Evolutionary conservation across 35 echinoderm and acorn worm species (phyloP).

Genomic region (Eucidaris tribuloides): DNA sequence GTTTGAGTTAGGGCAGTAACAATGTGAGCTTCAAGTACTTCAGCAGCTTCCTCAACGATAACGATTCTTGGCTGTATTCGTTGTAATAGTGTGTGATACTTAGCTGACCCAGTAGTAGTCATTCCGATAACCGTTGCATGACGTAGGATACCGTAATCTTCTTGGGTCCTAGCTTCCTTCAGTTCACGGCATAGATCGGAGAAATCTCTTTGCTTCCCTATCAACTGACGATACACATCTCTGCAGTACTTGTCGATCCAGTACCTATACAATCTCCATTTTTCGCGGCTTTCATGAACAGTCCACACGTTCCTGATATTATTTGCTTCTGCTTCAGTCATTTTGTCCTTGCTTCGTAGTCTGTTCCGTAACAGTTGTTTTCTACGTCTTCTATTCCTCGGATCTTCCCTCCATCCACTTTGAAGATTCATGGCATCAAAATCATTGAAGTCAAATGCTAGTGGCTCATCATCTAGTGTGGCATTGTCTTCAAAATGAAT

Average conservation of each 20-base stretch:
- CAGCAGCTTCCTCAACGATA: conserved; percentile 95
- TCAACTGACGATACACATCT: conserved; percentile 5
- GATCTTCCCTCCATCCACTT: neutral
- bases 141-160: conserved; percentile 62
- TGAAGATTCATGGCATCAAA: neutral
- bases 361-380: conserved; percentile 36
- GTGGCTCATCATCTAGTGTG: conserved; percentile 35
- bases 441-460: conserved; percentile 37
- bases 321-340: conserved; percentile 43
- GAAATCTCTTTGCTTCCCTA: neutral
- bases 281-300: neutral
- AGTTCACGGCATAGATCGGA: conserved; percentile 20
- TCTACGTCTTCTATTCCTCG: neutral
- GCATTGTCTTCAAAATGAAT: conserved; percentile 10
- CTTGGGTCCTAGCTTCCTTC: conserved; percentile 62
- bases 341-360: conserved; percentile 41
- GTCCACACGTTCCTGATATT: conserved; percentile 50
- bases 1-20: conserved; percentile 68
- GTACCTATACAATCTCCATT: conserved; percentile 77
- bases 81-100: conserved; percentile 64
- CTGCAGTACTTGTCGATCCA: conserved; percentile 39
- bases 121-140: conserved; percentile 66
- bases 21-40: conserved; percentile 91
- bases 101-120: conserved; percentile 94
- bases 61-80: conserved; percentile 66